These are phyloP conservation scores for Anastrepha ludens DNA, from an alignment of 1,140 invertebrate species.

Conservation along the genomic window DNA sequence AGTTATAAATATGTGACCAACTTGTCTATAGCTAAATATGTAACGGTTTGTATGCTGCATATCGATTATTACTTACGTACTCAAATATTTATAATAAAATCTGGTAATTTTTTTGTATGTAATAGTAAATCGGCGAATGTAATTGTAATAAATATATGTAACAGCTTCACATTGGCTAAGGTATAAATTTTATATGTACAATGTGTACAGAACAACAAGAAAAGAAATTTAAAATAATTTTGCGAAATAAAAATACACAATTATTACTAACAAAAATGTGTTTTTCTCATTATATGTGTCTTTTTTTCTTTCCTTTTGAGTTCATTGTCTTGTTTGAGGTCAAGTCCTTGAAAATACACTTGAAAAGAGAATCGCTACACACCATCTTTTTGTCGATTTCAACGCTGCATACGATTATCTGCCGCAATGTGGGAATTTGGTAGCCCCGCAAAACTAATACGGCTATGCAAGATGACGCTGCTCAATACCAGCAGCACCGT, in stretches of 20 bases:
- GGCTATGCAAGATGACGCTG: no score
- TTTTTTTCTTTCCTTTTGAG: no score
- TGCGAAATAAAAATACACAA: slow-evolving; percentile 23
- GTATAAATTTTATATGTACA: neutral
- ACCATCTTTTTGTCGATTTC: no score
- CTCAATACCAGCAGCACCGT: no score
- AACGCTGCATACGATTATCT: no score
- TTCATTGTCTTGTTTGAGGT: no score
- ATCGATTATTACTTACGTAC: neutral
- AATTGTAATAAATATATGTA: neutral
- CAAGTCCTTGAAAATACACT: no score
- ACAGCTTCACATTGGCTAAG: neutral
- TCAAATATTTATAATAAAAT: neutral
- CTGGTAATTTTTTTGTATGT: neutral
- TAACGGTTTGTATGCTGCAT: neutral
- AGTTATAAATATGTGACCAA: neutral
- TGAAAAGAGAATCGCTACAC: no score
- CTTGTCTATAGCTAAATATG: neutral
- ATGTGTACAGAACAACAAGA: no score
- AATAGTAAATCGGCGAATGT: neutral
- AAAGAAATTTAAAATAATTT: neutral
- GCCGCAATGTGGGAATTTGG: no score
- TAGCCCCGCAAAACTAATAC: no score
- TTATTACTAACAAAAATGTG: slow-evolving; percentile 27
- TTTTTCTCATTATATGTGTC: neutral